phyloP scores from a whole-genome alignment of 2,113 vertebrate genomes.

The Bujurquina vittata region DNA sequence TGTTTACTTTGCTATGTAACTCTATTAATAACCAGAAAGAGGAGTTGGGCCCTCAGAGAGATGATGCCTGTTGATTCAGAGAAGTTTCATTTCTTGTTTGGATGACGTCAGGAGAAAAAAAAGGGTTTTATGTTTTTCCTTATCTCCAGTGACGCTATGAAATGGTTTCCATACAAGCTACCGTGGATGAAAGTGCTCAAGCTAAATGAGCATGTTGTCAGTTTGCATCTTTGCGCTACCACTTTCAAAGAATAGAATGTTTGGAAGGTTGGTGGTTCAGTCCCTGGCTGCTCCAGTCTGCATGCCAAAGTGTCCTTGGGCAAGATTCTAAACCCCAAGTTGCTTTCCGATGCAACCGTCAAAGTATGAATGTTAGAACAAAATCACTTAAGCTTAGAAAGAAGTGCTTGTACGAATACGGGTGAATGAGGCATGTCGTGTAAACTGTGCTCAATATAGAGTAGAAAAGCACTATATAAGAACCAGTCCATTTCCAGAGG shows the following conservation, averaged over 20 bases:
- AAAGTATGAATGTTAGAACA: too few species aligned
- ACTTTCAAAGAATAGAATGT: neutral
- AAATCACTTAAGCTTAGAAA: too few species aligned
- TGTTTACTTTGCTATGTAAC: conserved; percentile 25
- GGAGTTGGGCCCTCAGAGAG: neutral
- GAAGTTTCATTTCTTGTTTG: neutral
- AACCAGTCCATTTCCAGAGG: too few species aligned
- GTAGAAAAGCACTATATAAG: too few species aligned
- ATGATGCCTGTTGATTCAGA: neutral
- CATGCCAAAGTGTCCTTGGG: too few species aligned
- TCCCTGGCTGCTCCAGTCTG: too few species aligned
- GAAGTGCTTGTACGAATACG: too few species aligned
- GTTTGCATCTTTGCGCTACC: neutral
- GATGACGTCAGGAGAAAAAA: neutral
- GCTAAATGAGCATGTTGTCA: neutral
- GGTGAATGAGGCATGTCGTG: too few species aligned
- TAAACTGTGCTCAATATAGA: too few species aligned
- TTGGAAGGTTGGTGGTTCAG: too few species aligned
- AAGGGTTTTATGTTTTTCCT: neutral
- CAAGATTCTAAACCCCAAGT: too few species aligned
- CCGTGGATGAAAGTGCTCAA: neutral
- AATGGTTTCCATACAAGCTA: neutral
- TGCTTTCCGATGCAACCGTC: too few species aligned
- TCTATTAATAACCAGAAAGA: conserved; percentile 31
- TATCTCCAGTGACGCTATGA: neutral